A percentile compares a stretch with the other conserved stretches of the same genome.
Conservation (phyloP, 1,140 invertebrate species). For the Spodoptera litura region DNA sequence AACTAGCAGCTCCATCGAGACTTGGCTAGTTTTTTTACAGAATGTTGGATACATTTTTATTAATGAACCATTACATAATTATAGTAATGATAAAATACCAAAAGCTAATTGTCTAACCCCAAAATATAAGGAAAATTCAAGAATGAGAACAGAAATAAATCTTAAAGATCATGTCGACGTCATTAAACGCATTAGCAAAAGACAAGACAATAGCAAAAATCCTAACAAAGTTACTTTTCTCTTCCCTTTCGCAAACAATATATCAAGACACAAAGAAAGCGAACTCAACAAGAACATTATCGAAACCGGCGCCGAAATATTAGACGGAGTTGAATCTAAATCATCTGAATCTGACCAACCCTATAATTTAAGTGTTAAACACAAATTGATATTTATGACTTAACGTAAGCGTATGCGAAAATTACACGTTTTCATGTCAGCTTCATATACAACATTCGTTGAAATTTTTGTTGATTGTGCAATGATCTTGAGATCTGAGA, state of each 20-base stretch:
- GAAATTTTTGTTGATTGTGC: slow-evolving; percentile 31
- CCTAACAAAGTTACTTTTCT: not conserved
- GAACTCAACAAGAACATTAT: not conserved
- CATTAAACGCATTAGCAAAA: no score
- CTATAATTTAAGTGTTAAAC: slow-evolving; percentile 65
- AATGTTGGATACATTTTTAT: no score
- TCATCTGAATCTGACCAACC: slow-evolving; percentile 58
- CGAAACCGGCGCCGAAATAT: slow-evolving; percentile 44
- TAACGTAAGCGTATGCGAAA: slow-evolving; percentile 59
- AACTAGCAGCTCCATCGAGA: no score
- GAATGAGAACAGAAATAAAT: no score
- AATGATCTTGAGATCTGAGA: slow-evolving; percentile 17
- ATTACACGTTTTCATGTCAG: slow-evolving; percentile 55
- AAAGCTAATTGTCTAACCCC: no score
- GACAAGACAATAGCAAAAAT: not conserved
- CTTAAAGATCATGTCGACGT: no score
- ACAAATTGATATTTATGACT: slow-evolving; percentile 73
- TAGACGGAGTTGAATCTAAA: slow-evolving; percentile 53
- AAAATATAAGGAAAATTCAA: no score
- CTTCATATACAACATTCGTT: slow-evolving; percentile 24
- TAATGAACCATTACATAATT: no score
- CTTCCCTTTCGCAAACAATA: not conserved
- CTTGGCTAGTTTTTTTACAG: no score
- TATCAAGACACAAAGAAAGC: not conserved
- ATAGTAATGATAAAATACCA: no score